These are phyloP conservation scores for Hippolais icterina DNA, from an alignment of 2,113 vertebrate species.

Conservation along the genomic window DNA sequence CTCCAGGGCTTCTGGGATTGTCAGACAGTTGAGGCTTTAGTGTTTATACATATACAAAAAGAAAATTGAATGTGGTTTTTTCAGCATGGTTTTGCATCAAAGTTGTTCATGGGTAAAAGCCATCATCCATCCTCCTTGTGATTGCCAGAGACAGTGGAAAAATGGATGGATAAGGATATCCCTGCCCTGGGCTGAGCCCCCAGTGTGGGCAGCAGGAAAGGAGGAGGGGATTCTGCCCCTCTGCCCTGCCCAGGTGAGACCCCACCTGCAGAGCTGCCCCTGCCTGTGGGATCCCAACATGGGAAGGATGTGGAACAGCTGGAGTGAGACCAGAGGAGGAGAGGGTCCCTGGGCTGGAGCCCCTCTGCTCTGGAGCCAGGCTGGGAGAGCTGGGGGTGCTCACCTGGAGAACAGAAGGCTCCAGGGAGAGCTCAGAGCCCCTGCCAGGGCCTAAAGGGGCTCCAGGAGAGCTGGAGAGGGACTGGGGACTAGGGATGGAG, in stretches of 20 bases:
- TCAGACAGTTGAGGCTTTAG: not conserved
- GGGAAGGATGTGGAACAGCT: not conserved
- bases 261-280: not conserved
- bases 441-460: not conserved
- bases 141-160: not conserved
- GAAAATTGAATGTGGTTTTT: not conserved
- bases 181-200: not conserved
- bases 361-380: not conserved
- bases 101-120: not conserved
- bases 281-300: accelerated
- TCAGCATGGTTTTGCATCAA: not conserved
- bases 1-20: not conserved
- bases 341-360: accelerated
- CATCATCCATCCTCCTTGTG: not conserved
- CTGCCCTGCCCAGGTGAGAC: not conserved
- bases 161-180: not conserved
- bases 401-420: not conserved
- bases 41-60: not conserved
- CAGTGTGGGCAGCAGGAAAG: not conserved
- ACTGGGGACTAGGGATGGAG: not conserved
- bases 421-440: not conserved
- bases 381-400: not conserved
- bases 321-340: not conserved
- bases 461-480: not conserved
- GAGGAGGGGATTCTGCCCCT: not conserved